phyloP scores from a whole-genome alignment of 1,140 invertebrate species.

The Papilio polyxenes region DNA sequence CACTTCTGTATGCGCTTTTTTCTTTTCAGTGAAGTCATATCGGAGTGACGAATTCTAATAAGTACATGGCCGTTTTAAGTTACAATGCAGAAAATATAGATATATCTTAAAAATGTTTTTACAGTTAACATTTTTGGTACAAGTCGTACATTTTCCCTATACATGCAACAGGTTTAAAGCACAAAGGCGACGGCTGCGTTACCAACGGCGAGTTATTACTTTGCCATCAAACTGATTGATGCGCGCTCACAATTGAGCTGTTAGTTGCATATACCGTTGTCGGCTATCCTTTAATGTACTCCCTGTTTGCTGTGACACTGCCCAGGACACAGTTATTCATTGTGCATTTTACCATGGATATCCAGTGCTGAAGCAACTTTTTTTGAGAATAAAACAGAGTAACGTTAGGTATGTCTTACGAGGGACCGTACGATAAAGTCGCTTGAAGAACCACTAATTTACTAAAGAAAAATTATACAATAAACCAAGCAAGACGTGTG shows the following conservation, averaged over 20 bases:
- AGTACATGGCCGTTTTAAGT: neutral
- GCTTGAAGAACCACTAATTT: no score
- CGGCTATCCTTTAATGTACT: constrained; percentile 29
- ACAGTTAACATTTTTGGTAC: neutral
- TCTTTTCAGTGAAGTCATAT: no score
- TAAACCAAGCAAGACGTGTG: constrained; percentile 12
- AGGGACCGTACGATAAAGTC: no score
- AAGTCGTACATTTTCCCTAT: neutral
- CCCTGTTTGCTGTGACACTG: constrained; percentile 5
- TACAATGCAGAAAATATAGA: neutral
- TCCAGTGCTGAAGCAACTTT: neutral
- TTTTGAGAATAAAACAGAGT: no score
- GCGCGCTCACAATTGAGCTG: constrained; percentile 57
- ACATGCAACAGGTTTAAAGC: constrained; percentile 26
- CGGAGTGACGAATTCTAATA: no score
- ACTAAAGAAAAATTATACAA: neutral
- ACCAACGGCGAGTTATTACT: constrained; percentile 50
- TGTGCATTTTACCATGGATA: neutral
- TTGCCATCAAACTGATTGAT: constrained; percentile 61
- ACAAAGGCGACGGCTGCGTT: constrained; percentile 23
- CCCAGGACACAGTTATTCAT: neutral
- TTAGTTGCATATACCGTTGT: constrained; percentile 43
- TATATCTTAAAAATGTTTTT: neutral
- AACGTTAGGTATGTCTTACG: no score
- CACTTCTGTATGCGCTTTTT: neutral